Conservation (phyloP, 2,113 vertebrate species). For the Mungos mungo region DNA sequence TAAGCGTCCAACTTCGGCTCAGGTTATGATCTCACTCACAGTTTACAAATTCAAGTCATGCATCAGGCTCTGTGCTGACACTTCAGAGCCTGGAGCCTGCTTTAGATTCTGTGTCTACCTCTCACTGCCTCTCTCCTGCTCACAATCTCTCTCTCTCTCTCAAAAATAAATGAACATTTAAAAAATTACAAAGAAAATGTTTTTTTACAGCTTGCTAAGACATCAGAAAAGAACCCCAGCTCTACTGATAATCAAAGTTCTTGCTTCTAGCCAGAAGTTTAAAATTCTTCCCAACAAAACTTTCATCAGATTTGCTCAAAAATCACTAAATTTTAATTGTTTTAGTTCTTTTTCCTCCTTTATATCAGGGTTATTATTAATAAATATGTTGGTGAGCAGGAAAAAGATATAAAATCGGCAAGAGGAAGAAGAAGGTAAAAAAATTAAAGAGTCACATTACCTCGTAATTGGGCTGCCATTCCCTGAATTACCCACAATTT, state of each 20-base stretch:
- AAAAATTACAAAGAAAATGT: background rate
- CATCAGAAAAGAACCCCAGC: slow-evolving; percentile 57
- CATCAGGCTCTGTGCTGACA: too few relatives aligned
- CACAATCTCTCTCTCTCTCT: too few relatives aligned
- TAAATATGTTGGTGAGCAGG: background rate
- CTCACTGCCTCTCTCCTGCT: too few relatives aligned
- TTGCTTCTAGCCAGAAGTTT: background rate
- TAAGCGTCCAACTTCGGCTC: too few relatives aligned
- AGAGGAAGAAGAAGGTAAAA: background rate
- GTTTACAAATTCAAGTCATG: too few relatives aligned
- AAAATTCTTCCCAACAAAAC: background rate
- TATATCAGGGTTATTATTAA: background rate
- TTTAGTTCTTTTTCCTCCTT: background rate
- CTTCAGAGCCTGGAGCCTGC: too few relatives aligned
- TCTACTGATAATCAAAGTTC: background rate
- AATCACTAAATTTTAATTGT: background rate
- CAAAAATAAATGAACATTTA: too few relatives aligned
- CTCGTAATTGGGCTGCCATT: background rate
- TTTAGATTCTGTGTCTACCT: too few relatives aligned
- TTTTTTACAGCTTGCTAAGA: slow-evolving; percentile 47
- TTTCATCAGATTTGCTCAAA: background rate
- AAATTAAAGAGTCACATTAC: background rate
- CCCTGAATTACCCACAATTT: background rate
- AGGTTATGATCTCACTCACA: too few relatives aligned
- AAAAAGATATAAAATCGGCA: background rate